Evolutionary conservation across 2,888 invertebrate genomes (phyloP).

Genomic region (Hemithea aestivaria): DNA sequence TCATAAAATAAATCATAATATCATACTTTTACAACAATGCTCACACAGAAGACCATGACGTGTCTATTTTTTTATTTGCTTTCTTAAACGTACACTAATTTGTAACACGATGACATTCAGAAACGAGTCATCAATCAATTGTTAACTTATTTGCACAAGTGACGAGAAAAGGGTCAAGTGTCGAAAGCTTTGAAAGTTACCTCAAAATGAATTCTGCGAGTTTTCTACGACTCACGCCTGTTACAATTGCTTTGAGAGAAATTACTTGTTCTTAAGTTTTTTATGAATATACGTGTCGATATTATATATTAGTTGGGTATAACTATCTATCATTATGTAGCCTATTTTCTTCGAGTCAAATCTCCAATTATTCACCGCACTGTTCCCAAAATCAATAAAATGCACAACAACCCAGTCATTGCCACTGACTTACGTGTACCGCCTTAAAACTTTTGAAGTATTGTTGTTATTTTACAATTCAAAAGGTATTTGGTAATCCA

Average conservation of each 20-base stretch:
- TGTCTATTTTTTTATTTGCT: no score
- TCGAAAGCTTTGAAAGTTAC: slow-evolving; percentile 29
- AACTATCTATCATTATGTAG: slow-evolving; percentile 7
- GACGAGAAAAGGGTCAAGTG: slow-evolving; percentile 31
- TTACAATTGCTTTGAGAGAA: slow-evolving; percentile 20
- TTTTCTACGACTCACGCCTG: slow-evolving; percentile 24
- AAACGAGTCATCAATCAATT: slow-evolving; percentile 31
- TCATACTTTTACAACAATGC: no score
- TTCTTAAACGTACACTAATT: neutral
- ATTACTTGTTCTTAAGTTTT: neutral
- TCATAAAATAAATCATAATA: no score
- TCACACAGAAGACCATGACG: no score
- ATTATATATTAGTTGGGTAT: no score
- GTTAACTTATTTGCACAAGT: slow-evolving; percentile 26
- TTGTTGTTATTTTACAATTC: slow-evolving; percentile 4
- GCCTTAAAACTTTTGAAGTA: neutral
- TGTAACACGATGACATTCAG: slow-evolving; percentile 15
- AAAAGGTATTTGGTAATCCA: slow-evolving; percentile 6
- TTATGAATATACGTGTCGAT: no score
- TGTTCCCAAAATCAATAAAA: no score
- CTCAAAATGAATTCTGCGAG: slow-evolving; percentile 26
- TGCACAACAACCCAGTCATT: no score
- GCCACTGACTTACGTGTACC: no score
- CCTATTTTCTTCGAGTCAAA: slow-evolving; percentile 5
- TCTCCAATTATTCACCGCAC: slow-evolving; percentile 9